phyloP scores from a whole-genome alignment of 2,888 invertebrate species.

The Eremobia ochroleuca region DNA sequence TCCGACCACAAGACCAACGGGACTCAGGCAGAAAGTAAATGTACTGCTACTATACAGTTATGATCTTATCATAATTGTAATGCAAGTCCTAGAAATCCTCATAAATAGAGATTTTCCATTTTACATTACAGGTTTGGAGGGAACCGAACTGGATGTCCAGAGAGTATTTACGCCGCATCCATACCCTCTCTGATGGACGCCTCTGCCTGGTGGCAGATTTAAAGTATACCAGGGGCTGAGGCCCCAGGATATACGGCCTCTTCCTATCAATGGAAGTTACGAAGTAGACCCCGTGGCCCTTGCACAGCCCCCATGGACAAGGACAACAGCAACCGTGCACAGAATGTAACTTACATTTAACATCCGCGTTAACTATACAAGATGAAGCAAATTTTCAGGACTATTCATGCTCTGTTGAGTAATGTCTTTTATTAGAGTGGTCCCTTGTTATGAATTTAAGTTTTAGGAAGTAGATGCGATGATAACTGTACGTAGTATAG shows the following conservation, averaged over 20 bases:
- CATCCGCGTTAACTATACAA: not conserved
- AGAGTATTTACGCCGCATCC: not conserved
- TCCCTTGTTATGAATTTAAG: not conserved
- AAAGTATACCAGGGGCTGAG: not conserved
- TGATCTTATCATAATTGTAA: not conserved
- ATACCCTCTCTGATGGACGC: slow-evolving; percentile 4
- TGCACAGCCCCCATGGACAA: too few species aligned
- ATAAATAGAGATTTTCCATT: not conserved
- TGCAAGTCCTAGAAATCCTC: not conserved
- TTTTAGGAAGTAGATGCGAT: not conserved
- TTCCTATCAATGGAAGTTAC: not conserved
- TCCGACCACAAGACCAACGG: too few species aligned
- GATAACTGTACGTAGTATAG: not conserved
- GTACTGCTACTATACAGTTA: not conserved
- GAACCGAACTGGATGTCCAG: not conserved
- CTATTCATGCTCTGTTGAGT: not conserved
- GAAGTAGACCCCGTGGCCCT: not conserved
- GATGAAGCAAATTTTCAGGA: not conserved
- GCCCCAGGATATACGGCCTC: not conserved
- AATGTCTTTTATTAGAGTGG: not conserved
- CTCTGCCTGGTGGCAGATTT: slow-evolving; percentile 3
- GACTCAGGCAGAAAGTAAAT: not conserved
- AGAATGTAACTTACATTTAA: not conserved
- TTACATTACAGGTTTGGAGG: not conserved
- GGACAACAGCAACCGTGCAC: too few species aligned